Evolutionary conservation across 1,140 invertebrate species (phyloP).

Genomic region (Zeugodacus cucurbitae): DNA sequence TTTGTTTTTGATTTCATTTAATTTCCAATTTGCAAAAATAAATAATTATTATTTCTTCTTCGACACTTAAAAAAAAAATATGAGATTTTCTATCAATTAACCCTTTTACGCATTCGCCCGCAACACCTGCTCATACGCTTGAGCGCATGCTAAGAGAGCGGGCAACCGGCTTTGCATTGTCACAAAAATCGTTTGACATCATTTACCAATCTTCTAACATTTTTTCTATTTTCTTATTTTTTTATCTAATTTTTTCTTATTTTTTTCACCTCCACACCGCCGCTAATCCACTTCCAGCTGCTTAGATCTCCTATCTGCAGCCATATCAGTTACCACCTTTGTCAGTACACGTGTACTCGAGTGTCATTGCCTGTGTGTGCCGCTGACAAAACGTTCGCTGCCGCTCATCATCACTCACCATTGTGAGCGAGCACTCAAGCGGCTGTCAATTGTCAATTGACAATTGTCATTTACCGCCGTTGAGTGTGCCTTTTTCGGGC

Average conservation of each 20-base stretch:
- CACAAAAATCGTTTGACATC: neutral
- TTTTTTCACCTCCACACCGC: neutral
- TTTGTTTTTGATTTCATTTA: too few relatives aligned
- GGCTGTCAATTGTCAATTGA: slow-evolving; percentile 1
- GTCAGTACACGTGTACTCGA: neutral
- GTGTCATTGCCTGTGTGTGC: neutral
- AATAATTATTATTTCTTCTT: too few relatives aligned
- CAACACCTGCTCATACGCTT: too few relatives aligned
- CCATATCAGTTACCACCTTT: neutral
- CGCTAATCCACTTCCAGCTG: neutral
- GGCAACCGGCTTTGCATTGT: too few relatives aligned
- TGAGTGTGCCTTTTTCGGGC: neutral
- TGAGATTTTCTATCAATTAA: too few relatives aligned
- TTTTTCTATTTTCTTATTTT: neutral
- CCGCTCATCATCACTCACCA: too few relatives aligned
- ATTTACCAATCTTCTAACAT: neutral
- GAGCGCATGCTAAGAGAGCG: too few relatives aligned
- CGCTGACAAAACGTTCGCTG: too few relatives aligned
- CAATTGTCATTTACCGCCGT: neutral
- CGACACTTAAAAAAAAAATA: too few relatives aligned
- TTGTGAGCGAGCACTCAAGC: neutral
- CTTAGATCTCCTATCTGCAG: neutral
- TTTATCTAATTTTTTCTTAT: neutral
- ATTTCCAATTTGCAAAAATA: too few relatives aligned
- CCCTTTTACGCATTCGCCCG: neutral